These are phyloP conservation scores for Dendrolimus punctatus DNA, from an alignment of 1,140 invertebrate genomes.

Conservation along the genomic window DNA sequence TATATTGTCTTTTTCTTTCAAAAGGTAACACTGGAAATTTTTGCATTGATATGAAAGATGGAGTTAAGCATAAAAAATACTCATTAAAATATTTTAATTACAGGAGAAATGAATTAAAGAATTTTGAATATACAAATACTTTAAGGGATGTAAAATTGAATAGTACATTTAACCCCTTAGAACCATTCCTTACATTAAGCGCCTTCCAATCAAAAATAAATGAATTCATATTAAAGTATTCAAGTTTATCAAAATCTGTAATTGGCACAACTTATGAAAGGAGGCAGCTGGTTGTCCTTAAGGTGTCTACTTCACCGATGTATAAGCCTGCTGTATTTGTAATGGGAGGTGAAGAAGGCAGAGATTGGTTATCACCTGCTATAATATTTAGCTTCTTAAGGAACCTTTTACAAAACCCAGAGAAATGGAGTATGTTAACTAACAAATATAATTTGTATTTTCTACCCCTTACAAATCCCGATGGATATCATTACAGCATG, in stretches of 20 bases:
- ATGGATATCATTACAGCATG: constrained; percentile 47
- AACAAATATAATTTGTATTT: constrained; percentile 45
- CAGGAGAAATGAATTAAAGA: too few relatives aligned
- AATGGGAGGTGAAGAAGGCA: constrained; percentile 47
- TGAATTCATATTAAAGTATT: constrained; percentile 7
- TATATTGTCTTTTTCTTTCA: too few relatives aligned
- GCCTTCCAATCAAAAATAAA: background rate
- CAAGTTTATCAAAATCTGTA: constrained; percentile 27
- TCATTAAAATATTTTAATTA: too few relatives aligned
- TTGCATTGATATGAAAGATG: too few relatives aligned
- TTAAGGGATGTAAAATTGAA: too few relatives aligned
- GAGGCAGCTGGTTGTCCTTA: constrained; percentile 43
- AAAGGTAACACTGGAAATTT: too few relatives aligned
- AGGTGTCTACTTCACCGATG: constrained; percentile 23
- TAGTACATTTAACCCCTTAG: too few relatives aligned
- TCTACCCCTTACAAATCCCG: constrained; percentile 48
- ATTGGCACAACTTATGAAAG: constrained; percentile 45
- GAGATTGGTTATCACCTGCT: constrained; percentile 49
- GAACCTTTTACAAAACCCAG: constrained; percentile 22
- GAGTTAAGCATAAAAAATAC: too few relatives aligned
- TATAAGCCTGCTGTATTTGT: constrained; percentile 42
- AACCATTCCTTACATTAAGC: too few relatives aligned
- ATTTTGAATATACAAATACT: too few relatives aligned
- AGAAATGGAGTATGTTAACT: constrained; percentile 16
- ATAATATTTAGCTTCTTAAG: constrained; percentile 36